A percentile compares a stretch with the other conserved stretches of the same genome.
Conservation (phyloP, 2,888 invertebrate genomes). For the Actias luna region DNA sequence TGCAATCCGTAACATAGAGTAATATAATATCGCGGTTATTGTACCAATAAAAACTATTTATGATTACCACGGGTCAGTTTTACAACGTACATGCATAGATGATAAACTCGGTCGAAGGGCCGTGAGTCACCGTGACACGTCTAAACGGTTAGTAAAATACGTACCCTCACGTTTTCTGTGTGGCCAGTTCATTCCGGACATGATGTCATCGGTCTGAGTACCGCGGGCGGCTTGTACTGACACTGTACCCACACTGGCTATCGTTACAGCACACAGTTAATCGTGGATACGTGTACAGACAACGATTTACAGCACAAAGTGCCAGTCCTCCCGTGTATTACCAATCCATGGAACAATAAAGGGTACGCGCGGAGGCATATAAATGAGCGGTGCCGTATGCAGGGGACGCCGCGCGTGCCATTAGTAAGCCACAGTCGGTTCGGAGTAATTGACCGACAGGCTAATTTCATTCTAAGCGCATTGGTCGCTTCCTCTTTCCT, state of each 20-base stretch:
- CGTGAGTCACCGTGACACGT: conserved; percentile 18
- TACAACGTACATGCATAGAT: conserved; percentile 18
- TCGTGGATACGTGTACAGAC: conserved; percentile 77
- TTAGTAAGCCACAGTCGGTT: conserved; percentile 71
- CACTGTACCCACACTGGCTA: conserved; percentile 56
- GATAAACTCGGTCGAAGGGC: conserved; percentile 18
- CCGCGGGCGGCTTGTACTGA: conserved; percentile 67
- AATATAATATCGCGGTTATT: neutral
- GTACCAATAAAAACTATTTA: neutral
- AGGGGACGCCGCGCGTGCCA: conserved; percentile 68
- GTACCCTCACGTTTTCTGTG: conserved; percentile 71
- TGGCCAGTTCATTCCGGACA: conserved; percentile 71
- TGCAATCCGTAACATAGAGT: neutral
- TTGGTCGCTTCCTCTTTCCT: conserved; percentile 79
- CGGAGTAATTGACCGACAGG: conserved; percentile 79
- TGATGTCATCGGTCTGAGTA: conserved; percentile 72
- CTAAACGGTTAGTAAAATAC: conserved; percentile 47
- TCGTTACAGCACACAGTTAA: conserved; percentile 71
- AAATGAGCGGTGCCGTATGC: conserved; percentile 75
- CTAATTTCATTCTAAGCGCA: conserved; percentile 79
- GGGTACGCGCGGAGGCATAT: conserved; percentile 69
- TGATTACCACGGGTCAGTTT: conserved; percentile 25
- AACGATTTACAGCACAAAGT: conserved; percentile 80
- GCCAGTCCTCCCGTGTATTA: conserved; percentile 81
- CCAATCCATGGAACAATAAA: conserved; percentile 81